Conservation (phyloP, 2,797 vertebrate species). For the Psittacula derbiana region DNA sequence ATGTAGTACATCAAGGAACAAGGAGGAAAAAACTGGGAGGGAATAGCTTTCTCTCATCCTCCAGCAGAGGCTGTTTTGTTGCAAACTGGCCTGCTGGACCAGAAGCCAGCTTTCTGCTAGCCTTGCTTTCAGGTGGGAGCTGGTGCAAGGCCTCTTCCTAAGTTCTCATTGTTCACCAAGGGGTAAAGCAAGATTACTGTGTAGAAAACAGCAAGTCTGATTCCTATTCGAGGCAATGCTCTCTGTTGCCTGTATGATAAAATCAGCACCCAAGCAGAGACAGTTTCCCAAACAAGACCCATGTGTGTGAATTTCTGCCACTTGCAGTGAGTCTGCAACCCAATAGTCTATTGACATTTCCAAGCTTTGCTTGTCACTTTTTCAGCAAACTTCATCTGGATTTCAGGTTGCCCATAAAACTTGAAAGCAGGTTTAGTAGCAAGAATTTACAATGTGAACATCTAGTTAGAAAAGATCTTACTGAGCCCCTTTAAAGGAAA, state of each 20-base stretch:
- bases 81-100: background rate
- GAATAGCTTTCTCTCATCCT: background rate
- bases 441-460: constrained; percentile 41
- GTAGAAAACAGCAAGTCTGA: background rate
- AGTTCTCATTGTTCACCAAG: background rate
- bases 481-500: background rate
- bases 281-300: background rate
- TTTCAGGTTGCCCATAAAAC: constrained; percentile 28
- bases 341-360: background rate
- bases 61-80: background rate
- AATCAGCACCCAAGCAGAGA: background rate
- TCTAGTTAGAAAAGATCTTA: background rate
- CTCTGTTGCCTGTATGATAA: background rate
- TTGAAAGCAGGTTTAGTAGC: constrained; percentile 1
- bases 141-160: background rate
- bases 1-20: background rate
- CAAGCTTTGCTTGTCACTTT: background rate
- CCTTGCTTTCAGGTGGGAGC: background rate
- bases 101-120: background rate
- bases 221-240: background rate
- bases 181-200: background rate
- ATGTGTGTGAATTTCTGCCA: background rate
- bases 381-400: constrained; percentile 7
- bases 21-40: background rate
- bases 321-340: background rate